A percentile compares a stretch with the other conserved stretches of the same genome.
Conservation (phyloP, 1,140 invertebrate species). For the Lordiphosa mommai region DNA sequence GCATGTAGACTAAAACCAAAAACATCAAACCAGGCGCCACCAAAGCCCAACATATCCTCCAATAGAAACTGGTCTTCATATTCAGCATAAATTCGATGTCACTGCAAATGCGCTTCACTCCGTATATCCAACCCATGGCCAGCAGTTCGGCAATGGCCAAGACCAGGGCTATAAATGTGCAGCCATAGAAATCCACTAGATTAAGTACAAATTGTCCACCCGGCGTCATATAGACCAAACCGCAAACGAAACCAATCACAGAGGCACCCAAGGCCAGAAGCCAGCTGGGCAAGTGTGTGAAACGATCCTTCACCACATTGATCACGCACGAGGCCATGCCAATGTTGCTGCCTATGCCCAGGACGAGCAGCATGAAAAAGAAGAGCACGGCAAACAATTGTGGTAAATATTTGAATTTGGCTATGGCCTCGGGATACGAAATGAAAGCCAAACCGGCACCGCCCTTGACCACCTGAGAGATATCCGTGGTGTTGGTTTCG, state of each 20-base stretch:
- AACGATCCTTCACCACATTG: constrained; percentile 86
- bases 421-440: constrained; percentile 93
- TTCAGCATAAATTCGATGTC: constrained; percentile 89
- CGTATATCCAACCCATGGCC: constrained; percentile 88
- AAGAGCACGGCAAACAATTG: constrained; percentile 93
- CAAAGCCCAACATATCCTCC: constrained; percentile 90
- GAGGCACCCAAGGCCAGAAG: constrained; percentile 83
- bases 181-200: constrained; percentile 91
- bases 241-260: constrained; percentile 83
- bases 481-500: constrained; percentile 82
- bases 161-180: constrained; percentile 89
- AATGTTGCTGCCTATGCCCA: constrained; percentile 88
- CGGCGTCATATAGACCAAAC: constrained; percentile 88
- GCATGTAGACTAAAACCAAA: constrained; percentile 84
- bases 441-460: constrained; percentile 87
- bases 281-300: constrained; percentile 83
- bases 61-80: constrained; percentile 86
- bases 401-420: constrained; percentile 88
- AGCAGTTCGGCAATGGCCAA: constrained; percentile 87
- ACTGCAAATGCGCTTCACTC: constrained; percentile 83
- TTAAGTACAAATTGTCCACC: constrained; percentile 93
- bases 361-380: constrained; percentile 92
- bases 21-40: constrained; percentile 88
- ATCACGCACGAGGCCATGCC: constrained; percentile 85
- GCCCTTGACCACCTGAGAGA: constrained; percentile 81